Evolutionary conservation across 2,113 vertebrate species (phyloP).

Genomic region (Agelaius tricolor): DNA sequence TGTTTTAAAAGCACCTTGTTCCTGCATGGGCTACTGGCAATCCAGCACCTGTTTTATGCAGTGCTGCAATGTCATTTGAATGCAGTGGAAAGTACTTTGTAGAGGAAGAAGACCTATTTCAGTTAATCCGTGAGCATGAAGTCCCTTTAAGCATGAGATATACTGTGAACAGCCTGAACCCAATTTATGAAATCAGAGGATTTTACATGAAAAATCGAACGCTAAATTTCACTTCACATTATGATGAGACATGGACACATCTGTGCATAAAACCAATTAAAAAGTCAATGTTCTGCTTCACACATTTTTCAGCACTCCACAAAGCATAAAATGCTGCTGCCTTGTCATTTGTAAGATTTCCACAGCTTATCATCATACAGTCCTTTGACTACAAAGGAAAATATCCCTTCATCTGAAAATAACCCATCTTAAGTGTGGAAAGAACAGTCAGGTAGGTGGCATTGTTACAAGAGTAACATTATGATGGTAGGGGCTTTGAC

Average conservation of each 20-base stretch:
- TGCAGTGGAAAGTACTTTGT: not conserved
- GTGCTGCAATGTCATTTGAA: not conserved
- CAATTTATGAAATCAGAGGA: not conserved
- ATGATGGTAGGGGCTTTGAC: not conserved
- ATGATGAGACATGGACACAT: not conserved
- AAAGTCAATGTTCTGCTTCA: constrained; percentile 4
- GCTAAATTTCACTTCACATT: not conserved
- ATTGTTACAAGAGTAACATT: not conserved
- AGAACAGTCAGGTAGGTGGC: not conserved
- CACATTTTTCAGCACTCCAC: not conserved
- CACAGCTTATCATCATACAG: not conserved
- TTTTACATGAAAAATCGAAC: not conserved
- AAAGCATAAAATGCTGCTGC: not conserved
- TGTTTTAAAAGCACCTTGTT: not conserved
- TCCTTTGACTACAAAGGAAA: not conserved
- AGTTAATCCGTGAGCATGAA: not conserved
- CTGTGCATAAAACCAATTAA: constrained; percentile 16
- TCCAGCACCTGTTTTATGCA: not conserved
- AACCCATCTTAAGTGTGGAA: not conserved
- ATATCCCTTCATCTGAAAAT: not conserved
- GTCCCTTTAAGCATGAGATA: not conserved
- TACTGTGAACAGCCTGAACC: not conserved
- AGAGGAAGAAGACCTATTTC: not conserved
- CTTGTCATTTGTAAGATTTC: not conserved
- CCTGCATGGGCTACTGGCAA: not conserved